Evolutionary conservation across 2,113 vertebrate genomes (phyloP).

Genomic region (Oophaga pumilio): DNA sequence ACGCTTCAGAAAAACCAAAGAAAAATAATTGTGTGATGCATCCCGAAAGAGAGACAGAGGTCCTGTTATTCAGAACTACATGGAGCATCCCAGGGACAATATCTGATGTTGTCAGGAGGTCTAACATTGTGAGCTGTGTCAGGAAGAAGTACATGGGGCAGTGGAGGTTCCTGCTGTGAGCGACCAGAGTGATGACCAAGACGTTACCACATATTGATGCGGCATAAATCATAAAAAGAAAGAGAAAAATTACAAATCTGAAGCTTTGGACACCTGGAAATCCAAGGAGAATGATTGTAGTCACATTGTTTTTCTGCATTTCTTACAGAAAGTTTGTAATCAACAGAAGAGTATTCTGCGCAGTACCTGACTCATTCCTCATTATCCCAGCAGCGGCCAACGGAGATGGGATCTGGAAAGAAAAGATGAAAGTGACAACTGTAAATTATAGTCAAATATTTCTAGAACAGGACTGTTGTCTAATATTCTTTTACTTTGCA

Average conservation of each 20-base stretch:
- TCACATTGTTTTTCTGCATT: neutral
- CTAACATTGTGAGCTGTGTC: neutral
- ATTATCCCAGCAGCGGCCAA: too few relatives aligned
- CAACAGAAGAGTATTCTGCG: too few relatives aligned
- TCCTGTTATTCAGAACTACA: neutral
- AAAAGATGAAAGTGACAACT: too few relatives aligned
- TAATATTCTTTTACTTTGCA: too few relatives aligned
- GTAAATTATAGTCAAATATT: too few relatives aligned
- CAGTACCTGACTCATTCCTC: too few relatives aligned
- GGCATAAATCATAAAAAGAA: neutral
- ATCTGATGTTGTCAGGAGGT: neutral
- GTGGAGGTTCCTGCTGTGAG: neutral
- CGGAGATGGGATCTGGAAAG: too few relatives aligned
- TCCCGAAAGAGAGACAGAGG: neutral
- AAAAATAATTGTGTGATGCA: slow-evolving; percentile 23
- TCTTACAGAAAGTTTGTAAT: neutral
- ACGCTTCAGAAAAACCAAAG: neutral
- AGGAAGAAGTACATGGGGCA: slow-evolving; percentile 25
- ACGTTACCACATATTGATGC: neutral
- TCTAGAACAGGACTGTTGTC: too few relatives aligned
- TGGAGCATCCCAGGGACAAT: slow-evolving; percentile 1
- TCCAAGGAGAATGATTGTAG: neutral
- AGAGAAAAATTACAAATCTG: neutral
- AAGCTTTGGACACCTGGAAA: neutral
- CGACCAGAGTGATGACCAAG: slow-evolving; percentile 4